Conservation (phyloP, 1,140 invertebrate species). For the Aphaenogaster ashmeadi region DNA sequence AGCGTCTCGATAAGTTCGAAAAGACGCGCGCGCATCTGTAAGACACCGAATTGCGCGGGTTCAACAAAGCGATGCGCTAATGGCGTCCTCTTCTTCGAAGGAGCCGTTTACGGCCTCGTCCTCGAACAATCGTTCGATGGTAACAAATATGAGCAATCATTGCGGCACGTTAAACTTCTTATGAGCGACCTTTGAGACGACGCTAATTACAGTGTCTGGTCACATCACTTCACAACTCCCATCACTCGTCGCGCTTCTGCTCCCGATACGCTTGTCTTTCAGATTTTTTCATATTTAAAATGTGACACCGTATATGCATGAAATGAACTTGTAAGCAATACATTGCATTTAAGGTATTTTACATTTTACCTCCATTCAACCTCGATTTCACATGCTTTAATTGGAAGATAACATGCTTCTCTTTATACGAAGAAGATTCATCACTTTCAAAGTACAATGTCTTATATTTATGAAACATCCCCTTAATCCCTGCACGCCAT, state of each 20-base stretch:
- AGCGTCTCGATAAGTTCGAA: not conserved
- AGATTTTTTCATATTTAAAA: not conserved
- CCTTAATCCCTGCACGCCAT: too few species aligned
- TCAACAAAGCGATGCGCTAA: not conserved
- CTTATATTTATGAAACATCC: not conserved
- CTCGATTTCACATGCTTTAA: not conserved
- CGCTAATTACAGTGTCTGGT: constrained; percentile 1
- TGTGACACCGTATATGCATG: not conserved
- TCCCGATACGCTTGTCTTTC: not conserved
- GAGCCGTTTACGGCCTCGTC: not conserved
- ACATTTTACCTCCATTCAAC: not conserved
- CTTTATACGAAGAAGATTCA: not conserved
- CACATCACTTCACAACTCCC: not conserved
- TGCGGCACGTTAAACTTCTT: not conserved
- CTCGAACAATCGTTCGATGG: not conserved
- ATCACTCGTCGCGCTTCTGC: not conserved
- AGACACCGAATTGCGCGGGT: not conserved
- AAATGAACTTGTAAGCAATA: not conserved
- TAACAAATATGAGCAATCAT: not conserved
- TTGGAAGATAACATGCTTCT: not conserved
- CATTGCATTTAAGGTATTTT: not conserved
- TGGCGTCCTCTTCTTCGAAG: not conserved
- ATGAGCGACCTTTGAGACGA: not conserved
- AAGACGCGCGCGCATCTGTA: not conserved
- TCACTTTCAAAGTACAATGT: not conserved